Base-by-base conservation (phyloP, 2,113 vertebrate species). In the Sebastes fasciatus region DNA sequence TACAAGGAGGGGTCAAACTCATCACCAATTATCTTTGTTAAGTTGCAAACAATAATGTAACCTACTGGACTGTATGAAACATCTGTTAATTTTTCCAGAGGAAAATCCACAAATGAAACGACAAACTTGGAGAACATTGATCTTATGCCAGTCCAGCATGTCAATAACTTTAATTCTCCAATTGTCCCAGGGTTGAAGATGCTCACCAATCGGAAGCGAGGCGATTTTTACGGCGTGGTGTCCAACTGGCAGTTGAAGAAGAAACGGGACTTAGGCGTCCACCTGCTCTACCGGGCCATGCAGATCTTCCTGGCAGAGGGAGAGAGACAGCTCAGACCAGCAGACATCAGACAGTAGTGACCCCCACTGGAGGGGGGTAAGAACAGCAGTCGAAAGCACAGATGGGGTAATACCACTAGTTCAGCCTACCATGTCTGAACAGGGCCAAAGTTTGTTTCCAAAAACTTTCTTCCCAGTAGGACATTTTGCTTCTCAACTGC, bases 241-340 rank as follows among this genome's bases (percentile, higher is more conserved):
- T 96, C 95, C 0, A 91, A 88, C 71, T 98, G 97, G 98, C 78
- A 94, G 0, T n/a, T 65, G 0, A 86, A 79, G 10, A 95, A 88
- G 7, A 96, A 95, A 4, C 92, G 91, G 49, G 88, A 94, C 48
- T 89, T 99, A 19, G 98, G 98, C 0, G 93, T 97, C 13, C 96
- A 97, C 65, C 89, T 98, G 88, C 89, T 98, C 4, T 94, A 96
- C 89, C 83, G 96, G 0, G 96, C 96, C 60, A 95, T 98, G 95
- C 95, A 95, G 74, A 96, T 98, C 91, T 98, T 99, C 80, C 91
- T 98, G 91, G 97, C 97, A 0, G 98, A 98, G 87, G 98, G 97
- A 0, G 96, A 98, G 78, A 84, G 97, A 61, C 97, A 98, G 89
- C 95, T 98, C 49, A 84, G 96, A 10, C 97, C 98, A 0, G 86